Evolutionary conservation across 1,140 invertebrate genomes (phyloP).

Genomic region (Micrasema longulum): DNA sequence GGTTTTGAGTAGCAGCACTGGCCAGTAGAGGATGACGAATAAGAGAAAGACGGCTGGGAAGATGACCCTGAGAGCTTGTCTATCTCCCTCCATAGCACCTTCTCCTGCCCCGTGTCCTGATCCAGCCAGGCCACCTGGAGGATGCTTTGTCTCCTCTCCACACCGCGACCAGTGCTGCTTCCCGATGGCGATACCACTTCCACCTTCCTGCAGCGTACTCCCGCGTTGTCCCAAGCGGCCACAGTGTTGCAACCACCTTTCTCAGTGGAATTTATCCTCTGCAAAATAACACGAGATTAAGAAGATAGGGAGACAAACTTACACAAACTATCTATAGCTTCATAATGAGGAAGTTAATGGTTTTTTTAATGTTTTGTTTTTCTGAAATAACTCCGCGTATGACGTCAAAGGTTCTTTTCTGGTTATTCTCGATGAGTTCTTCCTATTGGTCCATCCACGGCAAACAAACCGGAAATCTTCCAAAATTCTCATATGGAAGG

Average conservation of each 20-base stretch:
- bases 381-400: too few relatives aligned
- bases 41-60: conserved; percentile 81
- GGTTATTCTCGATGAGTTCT: too few relatives aligned
- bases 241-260: conserved; percentile 72
- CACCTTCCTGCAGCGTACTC: conserved; percentile 70
- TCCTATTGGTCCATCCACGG: too few relatives aligned
- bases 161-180: conserved; percentile 53
- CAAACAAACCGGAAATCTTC: too few relatives aligned
- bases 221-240: conserved; percentile 72
- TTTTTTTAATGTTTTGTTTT: too few relatives aligned
- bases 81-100: conserved; percentile 76
- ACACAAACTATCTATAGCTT: too few relatives aligned
- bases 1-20: conserved; percentile 76
- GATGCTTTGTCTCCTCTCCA: conserved; percentile 66
- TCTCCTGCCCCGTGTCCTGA: conserved; percentile 73
- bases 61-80: conserved; percentile 75
- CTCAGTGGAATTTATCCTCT: conserved; percentile 73
- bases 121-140: conserved; percentile 72
- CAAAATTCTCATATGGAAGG: too few relatives aligned
- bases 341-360: too few relatives aligned
- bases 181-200: conserved; percentile 61
- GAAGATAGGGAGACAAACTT: too few relatives aligned
- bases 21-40: conserved; percentile 82
- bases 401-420: too few relatives aligned
- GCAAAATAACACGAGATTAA: too few relatives aligned